Percentiles rank a stretch among this genome's conserved stretches.
Evolutionary conservation across 2,888 invertebrate genomes (phyloP).

Genomic region (Archips xylosteana): DNA sequence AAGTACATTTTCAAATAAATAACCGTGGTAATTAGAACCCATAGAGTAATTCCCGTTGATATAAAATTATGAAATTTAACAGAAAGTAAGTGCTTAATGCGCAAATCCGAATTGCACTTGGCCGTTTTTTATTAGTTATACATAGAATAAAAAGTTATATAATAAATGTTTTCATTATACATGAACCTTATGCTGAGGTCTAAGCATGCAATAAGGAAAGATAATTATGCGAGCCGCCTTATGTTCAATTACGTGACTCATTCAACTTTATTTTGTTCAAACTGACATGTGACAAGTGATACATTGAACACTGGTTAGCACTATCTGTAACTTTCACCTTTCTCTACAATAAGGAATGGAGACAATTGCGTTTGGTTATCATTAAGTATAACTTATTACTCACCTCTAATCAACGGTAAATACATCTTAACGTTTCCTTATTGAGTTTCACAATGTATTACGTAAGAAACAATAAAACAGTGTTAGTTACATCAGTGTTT

Average conservation of each 20-base stretch:
- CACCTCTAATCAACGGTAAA: background rate
- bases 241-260: background rate
- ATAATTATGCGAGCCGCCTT: background rate
- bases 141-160: too few species aligned
- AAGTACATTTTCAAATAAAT: too few species aligned
- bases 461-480: background rate
- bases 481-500: background rate
- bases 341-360: constrained; percentile 9
- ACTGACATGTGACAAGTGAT: constrained; percentile 18
- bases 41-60: too few species aligned
- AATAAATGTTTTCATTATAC: background rate
- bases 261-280: constrained; percentile 9
- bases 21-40: too few species aligned
- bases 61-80: too few species aligned
- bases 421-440: background rate
- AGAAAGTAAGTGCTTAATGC: too few species aligned
- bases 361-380: background rate
- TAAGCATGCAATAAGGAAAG: background rate
- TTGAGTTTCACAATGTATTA: background rate
- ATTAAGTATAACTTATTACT: background rate
- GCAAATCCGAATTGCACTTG: too few species aligned
- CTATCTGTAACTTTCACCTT: constrained; percentile 18
- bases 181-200: background rate
- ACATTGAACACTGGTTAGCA: background rate
- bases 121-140: too few species aligned